These are phyloP conservation scores for Pectinophora gossypiella DNA, from an alignment of 1,140 invertebrate species.

Conservation along the genomic window DNA sequence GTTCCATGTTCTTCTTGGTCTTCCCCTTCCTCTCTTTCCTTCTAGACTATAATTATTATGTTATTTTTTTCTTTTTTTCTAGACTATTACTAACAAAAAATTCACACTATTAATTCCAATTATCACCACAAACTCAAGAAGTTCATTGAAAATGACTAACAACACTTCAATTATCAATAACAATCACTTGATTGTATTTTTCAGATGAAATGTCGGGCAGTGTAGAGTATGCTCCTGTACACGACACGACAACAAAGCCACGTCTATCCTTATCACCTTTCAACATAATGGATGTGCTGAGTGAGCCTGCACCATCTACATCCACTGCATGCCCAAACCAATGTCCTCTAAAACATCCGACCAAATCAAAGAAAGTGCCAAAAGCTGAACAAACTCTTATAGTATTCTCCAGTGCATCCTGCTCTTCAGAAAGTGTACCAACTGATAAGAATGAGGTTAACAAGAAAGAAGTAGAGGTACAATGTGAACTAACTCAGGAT, in stretches of 20 bases:
- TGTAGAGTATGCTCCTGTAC: conserved; percentile 30
- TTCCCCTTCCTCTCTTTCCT: too few relatives aligned
- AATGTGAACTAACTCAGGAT: conserved; percentile 28
- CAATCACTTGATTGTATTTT: too few relatives aligned
- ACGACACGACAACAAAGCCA: conserved; percentile 17
- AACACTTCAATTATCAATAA: too few relatives aligned
- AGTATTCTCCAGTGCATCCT: conserved; percentile 47
- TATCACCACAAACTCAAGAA: too few relatives aligned
- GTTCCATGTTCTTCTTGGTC: too few relatives aligned
- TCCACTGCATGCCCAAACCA: conserved; percentile 30
- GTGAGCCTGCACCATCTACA: conserved; percentile 48
- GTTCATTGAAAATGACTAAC: too few relatives aligned
- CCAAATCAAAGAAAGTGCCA: conserved; percentile 20
- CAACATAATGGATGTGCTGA: conserved; percentile 50
- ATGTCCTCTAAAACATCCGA: conserved; percentile 27
- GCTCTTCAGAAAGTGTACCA: conserved; percentile 44
- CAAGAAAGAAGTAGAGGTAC: conserved; percentile 25
- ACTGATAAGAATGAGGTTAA: conserved; percentile 15
- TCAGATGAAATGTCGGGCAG: background rate
- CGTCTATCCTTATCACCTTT: background rate
- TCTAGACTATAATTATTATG: too few relatives aligned
- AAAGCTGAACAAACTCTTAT: conserved; percentile 44
- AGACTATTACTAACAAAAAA: too few relatives aligned
- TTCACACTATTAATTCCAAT: too few relatives aligned
- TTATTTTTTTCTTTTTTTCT: too few relatives aligned